Base-by-base conservation (phyloP, 1,140 invertebrate genomes). In the Oryctes rhinoceros region DNA sequence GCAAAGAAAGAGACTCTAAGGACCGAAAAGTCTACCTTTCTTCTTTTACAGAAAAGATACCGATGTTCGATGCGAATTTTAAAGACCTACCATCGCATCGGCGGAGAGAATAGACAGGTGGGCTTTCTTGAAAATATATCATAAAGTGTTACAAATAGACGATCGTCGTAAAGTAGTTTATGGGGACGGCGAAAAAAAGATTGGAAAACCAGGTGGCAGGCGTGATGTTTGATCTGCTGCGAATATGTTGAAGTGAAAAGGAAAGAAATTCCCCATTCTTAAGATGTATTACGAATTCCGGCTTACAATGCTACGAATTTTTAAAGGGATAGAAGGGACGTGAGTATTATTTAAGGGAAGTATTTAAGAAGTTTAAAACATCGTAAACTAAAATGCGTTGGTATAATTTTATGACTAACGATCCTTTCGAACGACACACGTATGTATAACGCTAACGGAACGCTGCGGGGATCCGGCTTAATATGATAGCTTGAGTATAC, bases 221-320 rank as follows among this genome's bases (percentile, higher is more conserved):
- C 83, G 83, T 82, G 83, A 83, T 83, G 83, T 83, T 83, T 82
- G 78, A 83, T 82, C 81, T 83, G 80, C 79, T 44, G 53, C 75
- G 37, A 76, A 76, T 47, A 47, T 9, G 65, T 30, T 71, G 65
- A 71, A 71, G 24, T 5, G 65, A 71, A 71, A 71, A 71, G 75
- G 10, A 48, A 76, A 10, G 15, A 76, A 76, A 47, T 44, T 76
- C 37, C 48, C 47, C 47, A 20, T 76, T 76, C 75, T 76, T 20
- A 71, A 71, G 65, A 71, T 71, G 35, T 71, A 71, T 24, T 71
- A 71, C 24, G 24, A 71, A 71, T 71, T 71, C 11, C 24, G 11
- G 15, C 3, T 59, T 7, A 59, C 53, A 59, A 59, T 59, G 15
- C 65, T 10, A 24, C 18, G 65, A 71, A 37, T 44, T 48, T 49